Evolutionary conservation across 2,888 invertebrate species (phyloP), one percentile per base, ranked within the genome.

Genomic region (Meiosimyza decipiens): DNA sequence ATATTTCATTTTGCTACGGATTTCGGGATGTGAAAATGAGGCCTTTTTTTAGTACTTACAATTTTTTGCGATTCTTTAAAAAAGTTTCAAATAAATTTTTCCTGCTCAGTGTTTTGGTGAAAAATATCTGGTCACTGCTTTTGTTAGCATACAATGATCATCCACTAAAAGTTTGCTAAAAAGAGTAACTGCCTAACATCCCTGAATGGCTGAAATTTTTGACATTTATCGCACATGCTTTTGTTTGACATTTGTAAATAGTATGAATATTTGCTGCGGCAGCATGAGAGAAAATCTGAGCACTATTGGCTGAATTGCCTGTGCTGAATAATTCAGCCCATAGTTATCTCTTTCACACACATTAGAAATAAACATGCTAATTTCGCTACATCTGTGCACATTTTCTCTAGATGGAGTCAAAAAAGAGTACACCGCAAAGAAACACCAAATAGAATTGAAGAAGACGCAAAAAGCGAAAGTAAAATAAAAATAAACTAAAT

Each of bases 401-500:
- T n/a, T n/a, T 47, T 18, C 49, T 47, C 63, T 63, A 63, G 7
- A 15, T 9, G 6, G 40, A 6, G 6, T 9, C 6, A 40, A 40
- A 7, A 9, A 40, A 2, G 40, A 40, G 4, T 40, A 40, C 40
- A 62, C 55, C 11, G 49, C 63, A 71, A 73, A 73, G 67, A 73
- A 72, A 52, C 12, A 11, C 13, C 33, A 40, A 9, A 52, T 51
- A 67, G 28, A n/a, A 65, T 65, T 57, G 13, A 72, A 72, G 51
- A 54, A 15, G 64, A 51, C 15, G 64, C 50, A 51, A 71, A 60
- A 60, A 67, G 52, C 59, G 73, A 74, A 76, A 70, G 75, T 72
- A 73, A 33, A 47, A 74, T 73, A 73, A 76, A 76, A 76, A 77
- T 73, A 75, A 73, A 77, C n/a, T 15, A 9, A 1, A 62, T 62